Evolutionary conservation across 2,888 invertebrate genomes (phyloP).

Genomic region (Tenodera sinensis): DNA sequence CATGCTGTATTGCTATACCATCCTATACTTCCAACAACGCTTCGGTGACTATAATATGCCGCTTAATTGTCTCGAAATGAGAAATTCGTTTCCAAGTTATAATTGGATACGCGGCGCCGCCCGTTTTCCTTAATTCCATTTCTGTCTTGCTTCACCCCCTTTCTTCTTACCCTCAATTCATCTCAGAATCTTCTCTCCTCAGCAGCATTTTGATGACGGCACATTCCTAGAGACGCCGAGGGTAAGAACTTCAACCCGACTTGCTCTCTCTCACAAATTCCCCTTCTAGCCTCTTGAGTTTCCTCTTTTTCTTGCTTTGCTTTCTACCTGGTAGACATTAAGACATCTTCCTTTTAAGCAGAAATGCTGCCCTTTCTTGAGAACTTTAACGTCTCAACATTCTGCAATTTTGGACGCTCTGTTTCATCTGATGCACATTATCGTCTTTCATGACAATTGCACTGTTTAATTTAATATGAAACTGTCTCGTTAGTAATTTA

Average conservation of each 20-base stretch:
- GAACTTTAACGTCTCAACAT: background rate
- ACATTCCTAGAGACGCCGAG: constrained; percentile 27
- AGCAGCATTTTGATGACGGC: constrained; percentile 31
- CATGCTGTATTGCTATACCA: constrained; percentile 42
- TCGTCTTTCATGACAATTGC: background rate
- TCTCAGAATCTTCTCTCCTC: constrained; percentile 29
- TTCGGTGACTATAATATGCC: constrained; percentile 51
- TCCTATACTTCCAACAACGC: constrained; percentile 38
- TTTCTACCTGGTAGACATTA: constrained; percentile 27
- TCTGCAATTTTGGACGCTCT: background rate
- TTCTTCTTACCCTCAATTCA: constrained; percentile 31
- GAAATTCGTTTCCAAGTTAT: constrained; percentile 56
- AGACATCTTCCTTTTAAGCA: constrained; percentile 26
- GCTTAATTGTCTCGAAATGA: constrained; percentile 55
- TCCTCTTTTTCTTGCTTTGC: constrained; percentile 18
- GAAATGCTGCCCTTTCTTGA: background rate
- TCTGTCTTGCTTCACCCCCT: constrained; percentile 28
- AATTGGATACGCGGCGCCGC: constrained; percentile 49
- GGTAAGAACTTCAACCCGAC: constrained; percentile 19
- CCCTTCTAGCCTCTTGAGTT: background rate
- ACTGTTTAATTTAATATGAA: no score
- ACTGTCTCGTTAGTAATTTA: no score
- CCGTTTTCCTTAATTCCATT: constrained; percentile 34
- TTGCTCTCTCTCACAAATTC: background rate
- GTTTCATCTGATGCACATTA: background rate